Base-by-base conservation (phyloP, 2,113 vertebrate genomes). In the Gnathonemus echidnorhynchus region DNA sequence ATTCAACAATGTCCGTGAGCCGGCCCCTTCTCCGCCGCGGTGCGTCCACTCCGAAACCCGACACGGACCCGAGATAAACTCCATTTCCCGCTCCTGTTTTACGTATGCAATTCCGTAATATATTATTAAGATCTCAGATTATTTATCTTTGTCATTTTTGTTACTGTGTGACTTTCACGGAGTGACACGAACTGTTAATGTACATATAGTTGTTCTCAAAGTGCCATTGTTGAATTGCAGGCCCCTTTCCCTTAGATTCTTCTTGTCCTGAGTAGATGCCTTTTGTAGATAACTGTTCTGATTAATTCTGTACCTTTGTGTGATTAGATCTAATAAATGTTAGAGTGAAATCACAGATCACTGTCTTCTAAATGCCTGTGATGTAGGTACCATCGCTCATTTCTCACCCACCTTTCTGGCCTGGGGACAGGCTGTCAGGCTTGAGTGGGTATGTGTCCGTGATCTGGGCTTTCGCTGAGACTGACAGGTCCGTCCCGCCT, bases 301-400 rank as follows among this genome's bases (percentile, higher is more conserved):
- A 92, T 93, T 90, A 90, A 88, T 88, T 90, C 89, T 77, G 62
- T 90, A 92, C 90, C 91, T 93, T 90, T 94, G 92, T 96, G 95
- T 95, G 94, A 93, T 95, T 95, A 96, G 93, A 93, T 93, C 90
- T 92, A 96, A 96, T 96, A 96, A 96, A 96, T 95, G 93, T 95
- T 94, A 92, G 62, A 90, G 89, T 91, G 93, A 93, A 93, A 93
- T 90, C 93, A 91, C 90, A 92, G 91, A 89, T 92, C 89, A 89
- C 89, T 93, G 92, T 91, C 90, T 89, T 49, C 83, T 89, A 70
- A 74, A 74, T 66, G 90, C 83, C 91, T 87, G 89, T 91, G 90
- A 92, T 8, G 88, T 89, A 92, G 6, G 88, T 89, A 3, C 46
- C 70, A 74, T 88, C 49, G 80, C 88, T 24, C 62, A 70, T 91